Base-by-base conservation (phyloP, 2,113 vertebrate species). In the Boleophthalmus pectinirostris region DNA sequence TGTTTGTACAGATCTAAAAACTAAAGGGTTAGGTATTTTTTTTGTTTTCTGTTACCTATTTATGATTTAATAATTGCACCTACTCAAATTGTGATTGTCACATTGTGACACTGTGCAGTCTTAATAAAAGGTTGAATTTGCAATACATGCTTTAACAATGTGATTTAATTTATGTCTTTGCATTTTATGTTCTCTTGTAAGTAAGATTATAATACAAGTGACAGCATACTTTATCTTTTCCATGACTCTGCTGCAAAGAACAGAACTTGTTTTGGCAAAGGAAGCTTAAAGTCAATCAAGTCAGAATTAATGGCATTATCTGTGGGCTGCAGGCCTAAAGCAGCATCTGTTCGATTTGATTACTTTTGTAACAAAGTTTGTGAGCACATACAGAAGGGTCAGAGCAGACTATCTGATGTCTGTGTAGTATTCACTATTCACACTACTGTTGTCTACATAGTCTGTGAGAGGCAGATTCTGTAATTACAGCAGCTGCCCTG, bases 401-500 rank as follows among this genome's bases (percentile, higher is more conserved):
- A 23, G 38, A 5, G 9, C 49, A 45, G 53, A 43, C 10, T 0
- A 43, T 63, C 18, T 0, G 45, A 64, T 68, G 60, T 16, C 18
- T 23, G 49, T 23, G 51, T 56, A 16, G 54, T 29, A 68, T 43
- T 20, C 49, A 51, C 49, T 68, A 60, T 70, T 66, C 18, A 14
- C 78, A 54, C 21, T 9, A 23, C 12, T 23, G 2, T 61, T 25
- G 78, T 46, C 63, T n/a, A 29, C 72, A 60, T 38, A n/a, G 66
- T 81, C 57, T 9, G 75, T 24, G 53, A 49, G 8, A 5, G 66
- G 68, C 49, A 12, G 72, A 73, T 70, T 81, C 82, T 85, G 86
- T 88, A 87, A 86, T 88, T 82, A 88, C 85, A 90, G 10, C 78
- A 78, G 72, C 56, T 43, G 21, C 23, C 64, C 71, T 24, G 75